These are phyloP conservation scores for Kryptopterus vitreolus DNA, from an alignment of 2,797 vertebrate species.

Conservation along the genomic window DNA sequence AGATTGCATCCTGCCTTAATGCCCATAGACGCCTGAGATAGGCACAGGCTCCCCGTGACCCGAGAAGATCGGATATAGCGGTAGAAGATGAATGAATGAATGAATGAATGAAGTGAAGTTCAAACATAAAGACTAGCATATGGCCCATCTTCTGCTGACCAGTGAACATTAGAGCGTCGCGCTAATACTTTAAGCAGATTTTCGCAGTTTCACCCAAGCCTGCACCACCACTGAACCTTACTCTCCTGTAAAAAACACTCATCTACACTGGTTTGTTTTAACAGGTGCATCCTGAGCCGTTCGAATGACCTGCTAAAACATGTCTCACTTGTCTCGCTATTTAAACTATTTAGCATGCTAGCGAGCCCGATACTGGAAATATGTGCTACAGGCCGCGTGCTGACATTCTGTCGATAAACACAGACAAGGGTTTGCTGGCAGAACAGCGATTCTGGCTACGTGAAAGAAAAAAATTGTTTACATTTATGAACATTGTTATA, in stretches of 20 bases:
- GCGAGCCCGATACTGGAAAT: not conserved
- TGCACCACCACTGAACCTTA: conserved; percentile 9
- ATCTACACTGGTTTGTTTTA: conserved; percentile 25
- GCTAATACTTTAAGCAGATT: conserved; percentile 20
- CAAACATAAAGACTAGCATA: not conserved
- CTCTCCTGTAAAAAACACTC: conserved; percentile 3
- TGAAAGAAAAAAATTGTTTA: not conserved
- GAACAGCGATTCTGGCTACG: not conserved
- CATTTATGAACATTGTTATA: not conserved
- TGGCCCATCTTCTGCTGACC: not conserved
- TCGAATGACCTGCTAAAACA: conserved; percentile 14
- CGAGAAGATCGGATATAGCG: no score
- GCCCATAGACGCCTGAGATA: no score
- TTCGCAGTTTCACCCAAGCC: conserved; percentile 6
- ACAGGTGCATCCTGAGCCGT: conserved; percentile 28
- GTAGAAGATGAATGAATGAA: no score
- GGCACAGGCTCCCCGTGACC: no score
- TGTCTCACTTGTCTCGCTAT: conserved; percentile 10
- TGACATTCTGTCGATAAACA: conserved; percentile 28
- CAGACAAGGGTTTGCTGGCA: conserved; percentile 17
- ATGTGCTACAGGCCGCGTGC: conserved; percentile 13
- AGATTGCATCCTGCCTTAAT: no score
- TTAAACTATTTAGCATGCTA: conserved; percentile 31
- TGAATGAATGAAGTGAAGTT: not conserved
- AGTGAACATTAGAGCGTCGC: not conserved